Base-by-base conservation (phyloP, 2,797 vertebrate genomes). In the Melanotaenia pygmaea region DNA sequence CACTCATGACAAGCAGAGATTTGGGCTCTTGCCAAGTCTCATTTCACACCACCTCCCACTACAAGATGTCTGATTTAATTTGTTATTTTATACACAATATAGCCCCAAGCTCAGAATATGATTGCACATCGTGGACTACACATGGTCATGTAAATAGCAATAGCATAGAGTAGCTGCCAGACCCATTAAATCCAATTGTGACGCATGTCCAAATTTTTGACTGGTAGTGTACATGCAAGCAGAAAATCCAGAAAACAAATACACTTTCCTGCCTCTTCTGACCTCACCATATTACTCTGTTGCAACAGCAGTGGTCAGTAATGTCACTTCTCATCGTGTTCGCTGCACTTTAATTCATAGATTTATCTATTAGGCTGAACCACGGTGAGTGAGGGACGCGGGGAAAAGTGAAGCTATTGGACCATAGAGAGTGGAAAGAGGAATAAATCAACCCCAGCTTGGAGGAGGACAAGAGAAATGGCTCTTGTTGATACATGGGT, bases 391-490 rank as follows among this genome's bases (percentile, higher is more conserved):
- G 30, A 69, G 38, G 38, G 68, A 82, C 73, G 58, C 54, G 22
- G 68, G 56, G 69, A 12, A 7, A 11, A 59, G 54, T 50, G 20
- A 11, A 24, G n/a, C 22, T 51, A 2, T 10, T 24, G n/a, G 10
- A 24, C n/a, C 8, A 6, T 51, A 12, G 50, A 47, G 45, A 51
- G 50, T 51, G 40, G 45, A 40, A n/a, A 34, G 24, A 26, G 18
- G 37, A 56, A 79, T 83, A 81, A 85, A 79, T 87, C 69, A 76
- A 58, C 38, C 45, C 24, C 7, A 28, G 9, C 61, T 66, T 68
- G 71, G 37, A 84, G 77, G 45, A 73, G 67, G 87, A 88, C 81
- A 84, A 64, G 57, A n/a, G 32, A 78, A 84, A 73, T n/a, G 35
- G 81, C 81, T 59, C 79, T 78, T 5, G 5, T 32, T 72, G 74